Conservation (phyloP, 2,888 invertebrate species). For the Pseudococcus viburni region DNA sequence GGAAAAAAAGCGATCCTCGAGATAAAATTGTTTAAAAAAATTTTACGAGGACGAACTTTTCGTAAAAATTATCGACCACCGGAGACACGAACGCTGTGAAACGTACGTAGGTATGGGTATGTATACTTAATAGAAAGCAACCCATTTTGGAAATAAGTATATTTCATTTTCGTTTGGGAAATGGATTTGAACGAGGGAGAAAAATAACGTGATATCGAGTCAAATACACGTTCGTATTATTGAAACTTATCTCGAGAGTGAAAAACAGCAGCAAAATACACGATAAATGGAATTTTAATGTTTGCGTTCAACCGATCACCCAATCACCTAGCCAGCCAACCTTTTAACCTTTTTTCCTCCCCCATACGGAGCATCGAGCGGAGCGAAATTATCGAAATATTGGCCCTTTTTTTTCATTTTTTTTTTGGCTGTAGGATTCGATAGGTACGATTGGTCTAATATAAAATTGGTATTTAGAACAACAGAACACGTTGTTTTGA, state of each 20-base stretch:
- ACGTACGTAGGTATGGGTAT: too few relatives aligned
- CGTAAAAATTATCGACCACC: neutral
- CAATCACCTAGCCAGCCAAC: neutral
- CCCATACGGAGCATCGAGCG: neutral
- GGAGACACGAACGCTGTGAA: neutral
- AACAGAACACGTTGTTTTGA: too few relatives aligned
- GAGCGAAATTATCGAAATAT: neutral
- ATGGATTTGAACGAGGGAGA: neutral
- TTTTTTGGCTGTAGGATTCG: too few relatives aligned
- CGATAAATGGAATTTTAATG: slow-evolving; percentile 33
- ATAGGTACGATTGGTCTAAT: too few relatives aligned
- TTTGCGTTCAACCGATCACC: slow-evolving; percentile 13
- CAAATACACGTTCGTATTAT: neutral
- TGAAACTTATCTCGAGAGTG: slow-evolving; percentile 10
- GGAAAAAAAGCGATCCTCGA: neutral
- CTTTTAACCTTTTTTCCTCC: neutral
- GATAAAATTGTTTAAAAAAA: neutral
- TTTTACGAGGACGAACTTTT: neutral
- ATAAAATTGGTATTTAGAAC: too few relatives aligned
- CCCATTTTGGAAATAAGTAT: neutral
- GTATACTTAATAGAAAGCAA: neutral
- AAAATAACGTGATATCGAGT: neutral
- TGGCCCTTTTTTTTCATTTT: neutral
- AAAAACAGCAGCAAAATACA: neutral
- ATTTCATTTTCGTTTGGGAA: neutral